These are phyloP conservation scores for Ceriagrion tenellum DNA, from an alignment of 2,888 invertebrate species.

Conservation along the genomic window DNA sequence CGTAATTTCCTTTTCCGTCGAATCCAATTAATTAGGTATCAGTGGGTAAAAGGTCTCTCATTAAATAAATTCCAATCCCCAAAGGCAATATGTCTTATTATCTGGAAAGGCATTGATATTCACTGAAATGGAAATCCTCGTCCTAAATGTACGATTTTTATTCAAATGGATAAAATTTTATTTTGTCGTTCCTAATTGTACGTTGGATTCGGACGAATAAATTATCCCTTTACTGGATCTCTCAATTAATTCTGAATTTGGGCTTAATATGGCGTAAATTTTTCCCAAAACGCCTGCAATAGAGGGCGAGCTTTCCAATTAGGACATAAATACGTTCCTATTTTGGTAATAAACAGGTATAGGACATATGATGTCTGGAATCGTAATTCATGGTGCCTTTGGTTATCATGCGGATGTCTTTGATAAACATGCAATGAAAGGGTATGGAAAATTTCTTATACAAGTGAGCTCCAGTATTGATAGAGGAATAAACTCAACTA, in stretches of 20 bases:
- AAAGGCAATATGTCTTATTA: conserved; percentile 57
- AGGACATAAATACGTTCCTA: neutral
- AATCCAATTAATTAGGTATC: conserved; percentile 47
- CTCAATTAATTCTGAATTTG: conserved; percentile 37
- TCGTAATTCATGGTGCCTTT: no score
- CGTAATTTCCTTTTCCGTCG: conserved; percentile 31
- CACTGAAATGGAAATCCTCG: conserved; percentile 29
- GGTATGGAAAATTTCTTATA: neutral
- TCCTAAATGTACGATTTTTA: neutral
- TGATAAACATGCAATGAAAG: neutral
- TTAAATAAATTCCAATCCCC: conserved; percentile 49
- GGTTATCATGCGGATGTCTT: no score
- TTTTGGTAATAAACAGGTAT: neutral
- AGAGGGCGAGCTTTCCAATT: conserved; percentile 16
- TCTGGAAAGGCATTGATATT: conserved; percentile 37
- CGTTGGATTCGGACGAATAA: conserved; percentile 34
- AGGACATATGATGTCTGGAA: neutral
- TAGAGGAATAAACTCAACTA: no score
- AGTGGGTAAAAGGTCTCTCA: conserved; percentile 19
- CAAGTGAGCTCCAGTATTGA: neutral
- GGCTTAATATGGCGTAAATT: conserved; percentile 52
- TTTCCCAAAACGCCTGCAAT: conserved; percentile 52
- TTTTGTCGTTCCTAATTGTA: conserved; percentile 39
- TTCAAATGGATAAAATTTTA: conserved; percentile 19
- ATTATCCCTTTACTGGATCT: conserved; percentile 38